Percentiles rank a stretch among this genome's conserved stretches.
phyloP scores from a whole-genome alignment of 2,113 vertebrate genomes.

The Hippocampus barbouri region DNA sequence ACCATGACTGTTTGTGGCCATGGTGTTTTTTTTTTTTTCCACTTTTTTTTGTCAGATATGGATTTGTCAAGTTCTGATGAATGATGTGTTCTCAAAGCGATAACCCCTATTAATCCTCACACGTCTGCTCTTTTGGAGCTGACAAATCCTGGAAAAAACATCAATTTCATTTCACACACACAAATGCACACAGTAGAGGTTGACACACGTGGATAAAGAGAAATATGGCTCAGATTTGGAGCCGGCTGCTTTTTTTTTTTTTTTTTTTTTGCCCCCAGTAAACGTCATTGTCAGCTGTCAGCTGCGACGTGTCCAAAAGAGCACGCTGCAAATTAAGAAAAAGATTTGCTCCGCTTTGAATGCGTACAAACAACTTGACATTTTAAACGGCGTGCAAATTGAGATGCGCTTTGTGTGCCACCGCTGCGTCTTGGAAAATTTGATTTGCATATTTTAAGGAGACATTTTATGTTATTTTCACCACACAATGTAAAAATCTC shows the following conservation, averaged over 20 bases:
- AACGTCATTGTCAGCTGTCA: conserved; percentile 29
- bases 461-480: not conserved
- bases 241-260: conserved; percentile 5
- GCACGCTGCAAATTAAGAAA: conserved; percentile 18
- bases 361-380: conserved; percentile 59
- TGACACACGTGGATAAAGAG: conserved; percentile 29
- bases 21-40: conserved; percentile 14
- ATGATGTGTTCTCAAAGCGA: conserved; percentile 56
- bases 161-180: conserved; percentile 30
- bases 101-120: conserved; percentile 59
- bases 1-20: conserved; percentile 19
- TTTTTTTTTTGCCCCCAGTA: conserved; percentile 12
- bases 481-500: not conserved
- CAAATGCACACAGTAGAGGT: conserved; percentile 1
- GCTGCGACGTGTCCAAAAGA: conserved; percentile 14
- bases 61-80: conserved; percentile 65
- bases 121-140: conserved; percentile 26
- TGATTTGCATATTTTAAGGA: conserved; percentile 27
- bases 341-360: conserved; percentile 33
- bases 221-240: conserved; percentile 31
- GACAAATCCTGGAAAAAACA: conserved; percentile 16
- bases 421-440: conserved; percentile 24
- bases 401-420: conserved; percentile 6
- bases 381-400: conserved; percentile 46
- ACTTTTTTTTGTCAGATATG: conserved; percentile 46